phyloP scores from a whole-genome alignment of 1,140 invertebrate genomes.

The Planococcus citri region DNA sequence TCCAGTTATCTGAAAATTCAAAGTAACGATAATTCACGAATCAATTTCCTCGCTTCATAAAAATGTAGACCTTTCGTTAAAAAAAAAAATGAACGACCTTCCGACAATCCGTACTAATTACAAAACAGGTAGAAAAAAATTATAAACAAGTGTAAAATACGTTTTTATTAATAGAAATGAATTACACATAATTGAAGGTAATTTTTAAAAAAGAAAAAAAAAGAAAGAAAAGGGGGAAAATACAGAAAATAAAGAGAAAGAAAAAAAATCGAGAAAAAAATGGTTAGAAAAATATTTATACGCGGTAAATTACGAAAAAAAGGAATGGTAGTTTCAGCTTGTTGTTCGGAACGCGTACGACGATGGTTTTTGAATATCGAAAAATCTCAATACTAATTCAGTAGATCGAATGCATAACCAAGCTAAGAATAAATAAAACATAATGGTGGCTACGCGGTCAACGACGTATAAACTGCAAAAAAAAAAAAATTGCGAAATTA shows the following conservation, averaged over 20 bases:
- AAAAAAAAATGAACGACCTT: too few species aligned
- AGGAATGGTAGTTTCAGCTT: slow-evolving; percentile 10
- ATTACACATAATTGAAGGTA: not conserved
- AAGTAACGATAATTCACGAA: too few species aligned
- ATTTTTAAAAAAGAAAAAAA: not conserved
- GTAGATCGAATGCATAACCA: not conserved
- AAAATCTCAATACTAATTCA: not conserved
- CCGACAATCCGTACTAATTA: too few species aligned
- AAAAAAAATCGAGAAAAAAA: not conserved
- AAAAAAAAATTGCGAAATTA: not conserved
- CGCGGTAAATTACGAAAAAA: slow-evolving; percentile 22
- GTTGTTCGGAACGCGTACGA: not conserved
- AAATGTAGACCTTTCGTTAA: too few species aligned
- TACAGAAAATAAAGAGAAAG: not conserved
- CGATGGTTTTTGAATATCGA: slow-evolving; percentile 12
- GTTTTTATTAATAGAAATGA: not conserved
- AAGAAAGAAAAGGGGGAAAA: too few species aligned
- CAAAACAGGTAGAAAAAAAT: not conserved
- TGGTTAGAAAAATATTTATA: not conserved
- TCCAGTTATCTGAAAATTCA: too few species aligned
- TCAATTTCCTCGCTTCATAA: too few species aligned
- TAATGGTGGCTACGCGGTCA: not conserved
- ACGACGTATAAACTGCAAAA: not conserved
- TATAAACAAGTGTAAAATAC: not conserved
- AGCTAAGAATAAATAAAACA: not conserved